Conservation (phyloP, 2,888 invertebrate species). For the Rosalia funebris region DNA sequence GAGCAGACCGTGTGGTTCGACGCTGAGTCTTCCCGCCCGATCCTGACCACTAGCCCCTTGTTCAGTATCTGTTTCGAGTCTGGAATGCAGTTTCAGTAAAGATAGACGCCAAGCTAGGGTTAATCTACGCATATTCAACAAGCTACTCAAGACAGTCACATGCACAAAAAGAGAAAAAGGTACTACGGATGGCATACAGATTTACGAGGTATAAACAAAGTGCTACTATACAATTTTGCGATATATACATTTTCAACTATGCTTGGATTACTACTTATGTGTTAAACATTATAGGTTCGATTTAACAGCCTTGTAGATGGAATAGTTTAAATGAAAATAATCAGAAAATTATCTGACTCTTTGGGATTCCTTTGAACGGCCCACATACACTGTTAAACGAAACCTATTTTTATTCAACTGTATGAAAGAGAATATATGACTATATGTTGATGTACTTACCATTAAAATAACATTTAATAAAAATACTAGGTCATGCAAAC, state of each 20-base stretch:
- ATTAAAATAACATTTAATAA: too few species aligned
- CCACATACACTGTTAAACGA: too few species aligned
- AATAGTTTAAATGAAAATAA: too few species aligned
- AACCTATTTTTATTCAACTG: too few species aligned
- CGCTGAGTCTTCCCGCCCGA: conserved; percentile 59
- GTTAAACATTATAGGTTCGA: too few species aligned
- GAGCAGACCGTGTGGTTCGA: conserved; percentile 60
- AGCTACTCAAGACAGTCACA: conserved; percentile 23
- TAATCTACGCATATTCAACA: conserved; percentile 30
- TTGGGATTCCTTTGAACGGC: too few species aligned
- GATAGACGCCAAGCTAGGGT: conserved; percentile 25
- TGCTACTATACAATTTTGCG: conserved; percentile 28
- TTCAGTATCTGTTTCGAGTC: conserved; percentile 61
- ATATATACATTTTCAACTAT: conserved; percentile 1
- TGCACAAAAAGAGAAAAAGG: conserved; percentile 47
- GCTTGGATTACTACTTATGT: background rate
- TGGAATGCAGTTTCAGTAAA: conserved; percentile 44
- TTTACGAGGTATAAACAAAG: conserved; percentile 8
- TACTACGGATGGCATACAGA: conserved; percentile 37
- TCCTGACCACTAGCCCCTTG: conserved; percentile 64
- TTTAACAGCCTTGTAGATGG: too few species aligned
- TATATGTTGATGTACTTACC: too few species aligned
- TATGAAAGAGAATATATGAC: too few species aligned
- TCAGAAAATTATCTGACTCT: too few species aligned
- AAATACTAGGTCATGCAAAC: too few species aligned